Evolutionary conservation across 2,113 vertebrate species (phyloP), one percentile per base, ranked within the genome.

Genomic region (Herpetotheres cachinnans): DNA sequence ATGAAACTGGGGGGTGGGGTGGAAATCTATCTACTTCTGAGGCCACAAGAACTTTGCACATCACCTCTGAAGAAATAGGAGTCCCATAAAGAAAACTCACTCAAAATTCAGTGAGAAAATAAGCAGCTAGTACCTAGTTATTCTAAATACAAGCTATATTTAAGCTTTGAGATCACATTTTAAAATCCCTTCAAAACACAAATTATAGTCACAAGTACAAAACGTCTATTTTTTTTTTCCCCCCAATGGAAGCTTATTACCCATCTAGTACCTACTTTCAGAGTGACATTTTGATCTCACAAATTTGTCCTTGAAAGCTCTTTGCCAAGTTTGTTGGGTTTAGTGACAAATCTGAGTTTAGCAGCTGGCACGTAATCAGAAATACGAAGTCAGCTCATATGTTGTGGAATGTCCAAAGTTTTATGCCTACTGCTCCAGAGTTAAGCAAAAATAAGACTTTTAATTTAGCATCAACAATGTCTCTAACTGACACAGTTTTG

Each of bases 341-440:
- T 67, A 72, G 65, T 66, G 73, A 62, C 66, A 72, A 81, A 87
- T n/a, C 19, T 16, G 27, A 89, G 20, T 85, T 71, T 16, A 76
- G 62, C 36, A 82, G 70, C 69, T 72, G 54, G 44, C 62, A 10
- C 16, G 25, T 47, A 61, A 82, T 73, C 38, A 82, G 62, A 73
- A 95, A 95, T 56, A 81, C 46, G 70, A 86, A 90, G 84, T 93
- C 85, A 97, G 92, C 94, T 96, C 47, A 25, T 12, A 9, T 21
- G 79, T 89, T 89, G 44, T 91, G 97, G 96, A 98, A 97, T 98
- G 95, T 95, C 94, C 65, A 81, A 89, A 97, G 78, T 96, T 96
- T 97, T 95, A 96, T 97, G 94, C 86, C 61, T 56, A 66, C 66
- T 82, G 85, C 86, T 97, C 87, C 72, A 47, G 56, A 97, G 63